Base-by-base conservation (phyloP, 2,797 vertebrate genomes). In the Tokudaia muenninki region DNA sequence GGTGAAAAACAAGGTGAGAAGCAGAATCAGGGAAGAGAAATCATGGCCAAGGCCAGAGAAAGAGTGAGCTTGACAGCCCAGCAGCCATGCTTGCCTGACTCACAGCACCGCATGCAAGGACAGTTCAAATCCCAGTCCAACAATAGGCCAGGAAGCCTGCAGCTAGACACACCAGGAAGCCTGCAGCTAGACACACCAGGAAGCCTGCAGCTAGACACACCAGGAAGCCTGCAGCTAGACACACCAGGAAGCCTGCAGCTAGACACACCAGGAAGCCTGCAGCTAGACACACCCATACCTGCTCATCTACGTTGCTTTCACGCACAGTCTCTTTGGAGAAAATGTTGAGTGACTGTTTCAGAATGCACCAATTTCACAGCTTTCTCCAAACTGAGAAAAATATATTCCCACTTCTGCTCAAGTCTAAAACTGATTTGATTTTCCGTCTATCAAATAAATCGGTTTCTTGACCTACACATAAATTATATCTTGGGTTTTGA, bases 391-490 rank as follows among this genome's bases (percentile, higher is more conserved):
- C 34, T 61, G 37, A 88, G 50, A 72, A 57, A 79, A 80, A 83
- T 31, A 13, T 26, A 95, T 80, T 96, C 83, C 65, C 19, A 72
- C 47, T 63, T 89, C 44, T 52, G 6, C 37, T 81, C 50, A 67
- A 21, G 26, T 87, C 65, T 96, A 77, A 83, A 80, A 86, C 74
- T 72, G 16, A 78, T 77, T 92, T 61, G 17, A 90, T 59, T 90
- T 91, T 24, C 74, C 57, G 61, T 21, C 17, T 61, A 52, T 87
- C 77, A 86, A 81, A 81, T 70, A 95, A 92, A 92, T n/a, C 47
- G 1, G 37, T 41, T 75, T 96, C 95, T 86, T 96, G 79, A 87
- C 10, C 67, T 57, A 82, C 47, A 88, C 6, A 57, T 67, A 91
- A 75, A 88, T 93, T 77, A 19, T 67, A 26, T 26, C 17, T 91